Conservation (phyloP, 2,797 vertebrate genomes). For the Neostethus bicornis region DNA sequence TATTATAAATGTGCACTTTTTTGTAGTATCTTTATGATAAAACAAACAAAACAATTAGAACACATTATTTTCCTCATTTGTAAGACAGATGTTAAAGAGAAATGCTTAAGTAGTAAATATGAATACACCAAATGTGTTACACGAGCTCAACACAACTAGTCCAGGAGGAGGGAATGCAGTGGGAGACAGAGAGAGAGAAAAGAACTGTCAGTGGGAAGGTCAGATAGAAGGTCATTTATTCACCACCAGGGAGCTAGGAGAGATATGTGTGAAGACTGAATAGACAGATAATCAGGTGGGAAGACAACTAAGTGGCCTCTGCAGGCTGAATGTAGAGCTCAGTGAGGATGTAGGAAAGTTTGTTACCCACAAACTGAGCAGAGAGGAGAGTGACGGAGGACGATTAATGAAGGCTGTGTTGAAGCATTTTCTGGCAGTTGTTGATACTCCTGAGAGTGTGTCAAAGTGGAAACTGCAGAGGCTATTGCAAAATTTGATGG, state of each 20-base stretch:
- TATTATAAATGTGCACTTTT: too few species aligned
- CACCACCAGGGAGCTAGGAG: conserved; percentile 2
- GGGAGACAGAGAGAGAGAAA: not conserved
- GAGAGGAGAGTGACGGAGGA: conserved; percentile 32
- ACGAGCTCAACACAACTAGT: not conserved
- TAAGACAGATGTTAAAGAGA: too few species aligned
- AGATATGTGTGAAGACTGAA: conserved; percentile 22
- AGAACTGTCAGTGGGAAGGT: conserved; percentile 37
- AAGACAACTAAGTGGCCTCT: conserved; percentile 38
- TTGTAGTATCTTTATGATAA: too few species aligned
- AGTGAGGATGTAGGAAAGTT: conserved; percentile 12
- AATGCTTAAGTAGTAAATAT: not conserved
- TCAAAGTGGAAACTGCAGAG: conserved; percentile 9
- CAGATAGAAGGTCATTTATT: conserved; percentile 36
- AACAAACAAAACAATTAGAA: too few species aligned
- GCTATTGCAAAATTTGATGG: conserved; percentile 6
- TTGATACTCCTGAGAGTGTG: conserved; percentile 16
- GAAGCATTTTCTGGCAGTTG: conserved; percentile 24
- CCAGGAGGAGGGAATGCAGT: conserved; percentile 5
- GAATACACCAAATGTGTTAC: too few species aligned
- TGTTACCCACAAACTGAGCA: conserved; percentile 26
- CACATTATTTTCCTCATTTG: too few species aligned
- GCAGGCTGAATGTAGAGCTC: conserved; percentile 22
- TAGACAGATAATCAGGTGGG: conserved; percentile 41
- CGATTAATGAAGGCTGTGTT: conserved; percentile 43